Evolutionary conservation across 2,888 invertebrate genomes (phyloP), one percentile per base, ranked within the genome.

Genomic region (Herminia tarsipennalis): DNA sequence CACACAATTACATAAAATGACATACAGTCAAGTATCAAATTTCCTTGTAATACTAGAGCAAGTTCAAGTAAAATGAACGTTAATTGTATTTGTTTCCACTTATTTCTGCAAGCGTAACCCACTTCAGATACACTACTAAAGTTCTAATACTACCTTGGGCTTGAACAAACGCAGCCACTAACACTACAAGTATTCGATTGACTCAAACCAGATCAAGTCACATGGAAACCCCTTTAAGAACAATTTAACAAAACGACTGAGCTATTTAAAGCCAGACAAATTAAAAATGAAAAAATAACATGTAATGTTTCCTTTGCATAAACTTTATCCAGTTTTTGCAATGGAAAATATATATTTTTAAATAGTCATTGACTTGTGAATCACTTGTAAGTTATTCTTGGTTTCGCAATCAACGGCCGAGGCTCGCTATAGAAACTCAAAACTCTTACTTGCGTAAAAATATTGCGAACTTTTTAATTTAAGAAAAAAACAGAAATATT

Each of bases 401-500:
- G 24, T 43, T 56, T 51, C 18, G 33, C 28, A 40, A 46, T 43
- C 43, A 45, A 22, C 28, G 5, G 41, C 8, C 2, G 45, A 44
- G 10, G 32, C 9, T 43, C 38, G n/a, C 55, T 17, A 9, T 9
- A 29, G 32, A 37, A 38, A 13, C 38, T 49, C 29, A 47, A 60
- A 50, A 54, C 32, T 41, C 33, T 18, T 22, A 41, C 48, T 52
- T 50, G 18, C 39, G 20, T 37, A 58, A 18, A 62, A 49, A 53
- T 59, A 54, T 52, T 48, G 38, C 24, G 40, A 75, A 74, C 70
- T 72, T 76, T 73, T 70, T 67, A 70, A 76, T 73, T 73, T 70
- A 62, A 64, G 55, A 66, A 64, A 66, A 24, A 64, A 62, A 70
- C 64, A 51, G 50, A 51, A 59, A 55, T 59, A 59, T 49, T 56